phyloP scores from a whole-genome alignment of 2,888 invertebrate species.

The Clusia tigrina region DNA sequence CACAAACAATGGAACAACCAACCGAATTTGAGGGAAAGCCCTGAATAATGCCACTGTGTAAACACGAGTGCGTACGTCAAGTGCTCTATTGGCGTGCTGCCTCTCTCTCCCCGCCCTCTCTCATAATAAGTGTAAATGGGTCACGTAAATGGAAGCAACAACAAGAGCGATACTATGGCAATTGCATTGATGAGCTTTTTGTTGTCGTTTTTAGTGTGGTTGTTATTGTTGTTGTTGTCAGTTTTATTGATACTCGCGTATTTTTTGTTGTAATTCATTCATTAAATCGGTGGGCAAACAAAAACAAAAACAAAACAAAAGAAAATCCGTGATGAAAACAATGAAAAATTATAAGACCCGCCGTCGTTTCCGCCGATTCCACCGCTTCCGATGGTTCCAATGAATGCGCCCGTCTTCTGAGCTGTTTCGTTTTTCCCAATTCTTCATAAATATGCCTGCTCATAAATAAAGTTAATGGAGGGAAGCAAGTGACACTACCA shows the following conservation, averaged over 20 bases:
- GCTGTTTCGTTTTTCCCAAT: too few species aligned
- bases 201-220: not conserved
- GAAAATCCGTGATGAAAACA: not conserved
- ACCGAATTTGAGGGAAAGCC: too few species aligned
- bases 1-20: too few species aligned
- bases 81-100: too few species aligned
- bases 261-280: constrained; percentile 2
- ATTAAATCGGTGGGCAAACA: not conserved
- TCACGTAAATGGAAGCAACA: not conserved
- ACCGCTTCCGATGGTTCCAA: not conserved
- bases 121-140: not conserved
- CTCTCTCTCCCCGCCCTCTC: too few species aligned
- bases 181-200: not conserved
- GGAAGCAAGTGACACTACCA: too few species aligned
- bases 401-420: too few species aligned
- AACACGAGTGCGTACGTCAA: too few species aligned
- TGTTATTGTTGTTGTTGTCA: not conserved
- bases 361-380: not conserved
- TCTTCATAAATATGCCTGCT: too few species aligned
- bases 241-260: too few species aligned
- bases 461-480: too few species aligned
- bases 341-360: not conserved
- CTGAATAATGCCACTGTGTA: too few species aligned
- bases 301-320: not conserved
- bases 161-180: not conserved